A percentile compares a stretch with the other conserved stretches of the same genome.
phyloP scores from a whole-genome alignment of 2,113 vertebrate genomes.

The Scolopax mira region DNA sequence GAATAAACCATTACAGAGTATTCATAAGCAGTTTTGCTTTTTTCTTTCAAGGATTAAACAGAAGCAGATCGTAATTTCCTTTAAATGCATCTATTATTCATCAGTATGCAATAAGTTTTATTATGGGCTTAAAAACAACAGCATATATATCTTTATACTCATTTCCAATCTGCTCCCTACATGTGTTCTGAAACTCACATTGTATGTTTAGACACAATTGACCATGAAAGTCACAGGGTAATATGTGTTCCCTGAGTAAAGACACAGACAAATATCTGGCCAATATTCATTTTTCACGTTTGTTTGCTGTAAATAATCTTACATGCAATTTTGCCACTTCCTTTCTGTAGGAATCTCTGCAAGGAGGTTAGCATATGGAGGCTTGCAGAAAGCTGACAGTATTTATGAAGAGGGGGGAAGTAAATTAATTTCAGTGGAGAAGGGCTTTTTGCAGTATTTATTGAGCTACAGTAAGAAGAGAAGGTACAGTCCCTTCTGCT shows the following conservation, averaged over 20 bases:
- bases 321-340: slow-evolving; percentile 10
- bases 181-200: background rate
- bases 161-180: background rate
- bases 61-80: slow-evolving; percentile 10
- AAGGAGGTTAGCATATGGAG: background rate
- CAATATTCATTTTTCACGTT: background rate
- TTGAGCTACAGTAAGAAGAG: background rate
- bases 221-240: background rate
- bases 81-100: slow-evolving; percentile 43
- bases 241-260: background rate
- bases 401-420: slow-evolving; percentile 33
- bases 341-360: slow-evolving; percentile 28
- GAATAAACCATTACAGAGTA: background rate
- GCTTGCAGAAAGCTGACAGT: background rate
- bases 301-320: slow-evolving; percentile 25
- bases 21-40: background rate
- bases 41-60: slow-evolving; percentile 26
- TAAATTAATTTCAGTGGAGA: background rate
- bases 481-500: background rate
- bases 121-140: background rate
- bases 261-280: background rate
- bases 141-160: slow-evolving; percentile 16
- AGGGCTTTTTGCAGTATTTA: background rate
- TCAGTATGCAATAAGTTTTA: background rate
- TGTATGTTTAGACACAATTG: background rate